Base-by-base conservation (phyloP, 2,113 vertebrate genomes). In the Apistogramma diplotaenia region DNA sequence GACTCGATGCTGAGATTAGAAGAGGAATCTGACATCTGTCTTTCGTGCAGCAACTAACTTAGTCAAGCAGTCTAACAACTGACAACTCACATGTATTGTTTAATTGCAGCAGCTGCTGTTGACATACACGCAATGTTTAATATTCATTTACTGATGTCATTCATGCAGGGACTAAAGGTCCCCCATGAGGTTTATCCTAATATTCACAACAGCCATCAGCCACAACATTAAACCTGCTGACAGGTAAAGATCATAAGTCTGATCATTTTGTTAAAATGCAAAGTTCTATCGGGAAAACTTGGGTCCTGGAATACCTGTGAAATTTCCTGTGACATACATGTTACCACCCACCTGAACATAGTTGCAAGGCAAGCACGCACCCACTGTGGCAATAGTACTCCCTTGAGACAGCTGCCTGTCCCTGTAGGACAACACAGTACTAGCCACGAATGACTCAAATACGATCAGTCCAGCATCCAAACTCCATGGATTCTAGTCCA, bases 11-110 rank as follows among this genome's bases (percentile, higher is more conserved):
- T 76, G 49, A 74, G 53, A 62, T 86, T 67, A 86, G 59, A 60
- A 40, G 27, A 74, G 54, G 58, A 91, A 84, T 86, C 54, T 82
- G 73, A 78, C 79, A 79, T 88, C 43, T 82, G 78, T 62, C 71
- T 83, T 67, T 85, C 65, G 58, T 27, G n/a, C 21, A 61, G 35
- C 16, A 61, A 78, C 78, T 60, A 33, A 78, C 10, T 85, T 62
- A 65, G 70, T 78, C 76, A 60, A 82, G 23, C n/a, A 23, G 71
- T 70, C 54, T 78, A 46, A 82, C 65, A 70, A 81, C 37, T 46
- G 67, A 85, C 70, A 76, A 37, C 16, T 74, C 55, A 78, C 75
- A 78, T 59, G 46, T 57, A 62, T 12, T 29, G 72, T 74, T 49
- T 55, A 59, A 67, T 46, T 62, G 25, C 73, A 76, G 53, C 83